These are phyloP conservation scores for Drosophila greeni DNA, from an alignment of 2,888 invertebrate species.

Conservation along the genomic window DNA sequence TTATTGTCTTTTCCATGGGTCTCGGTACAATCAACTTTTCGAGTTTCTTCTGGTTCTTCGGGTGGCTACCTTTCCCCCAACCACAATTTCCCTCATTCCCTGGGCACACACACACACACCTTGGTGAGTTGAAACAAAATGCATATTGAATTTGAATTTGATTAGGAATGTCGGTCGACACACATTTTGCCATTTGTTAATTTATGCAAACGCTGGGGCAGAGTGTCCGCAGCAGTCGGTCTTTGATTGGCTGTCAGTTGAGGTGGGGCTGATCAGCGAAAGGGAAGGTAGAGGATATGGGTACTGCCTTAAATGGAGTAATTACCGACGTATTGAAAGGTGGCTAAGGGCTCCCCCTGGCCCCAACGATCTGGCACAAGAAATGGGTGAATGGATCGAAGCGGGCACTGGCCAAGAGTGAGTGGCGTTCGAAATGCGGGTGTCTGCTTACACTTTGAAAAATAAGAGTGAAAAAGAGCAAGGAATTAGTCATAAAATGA, in stretches of 20 bases:
- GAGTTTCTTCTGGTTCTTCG: conserved; percentile 13
- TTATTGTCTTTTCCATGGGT: conserved; percentile 56
- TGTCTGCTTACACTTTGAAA: conserved; percentile 16
- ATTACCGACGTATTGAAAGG: conserved; percentile 56
- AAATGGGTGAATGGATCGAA: conserved; percentile 63
- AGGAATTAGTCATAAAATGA: no score
- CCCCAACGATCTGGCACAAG: conserved; percentile 35
- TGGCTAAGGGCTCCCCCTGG: neutral
- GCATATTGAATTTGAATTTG: conserved; percentile 63
- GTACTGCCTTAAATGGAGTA: conserved; percentile 57
- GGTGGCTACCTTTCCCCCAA: neutral
- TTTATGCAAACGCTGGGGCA: conserved; percentile 48
- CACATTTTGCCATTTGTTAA: conserved; percentile 47
- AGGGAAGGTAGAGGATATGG: neutral
- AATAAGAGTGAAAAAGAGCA: neutral
- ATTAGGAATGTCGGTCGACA: conserved; percentile 42
- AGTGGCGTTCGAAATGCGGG: conserved; percentile 42
- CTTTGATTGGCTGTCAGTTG: conserved; percentile 42
- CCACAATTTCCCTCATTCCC: neutral
- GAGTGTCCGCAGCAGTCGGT: conserved; percentile 12
- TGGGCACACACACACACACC: neutral
- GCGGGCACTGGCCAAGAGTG: conserved; percentile 42
- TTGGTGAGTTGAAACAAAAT: conserved; percentile 30
- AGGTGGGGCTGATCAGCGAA: conserved; percentile 1
- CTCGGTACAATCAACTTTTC: conserved; percentile 37